Conservation (phyloP, 1,140 invertebrate species). For the Sycophila sp. region DNA sequence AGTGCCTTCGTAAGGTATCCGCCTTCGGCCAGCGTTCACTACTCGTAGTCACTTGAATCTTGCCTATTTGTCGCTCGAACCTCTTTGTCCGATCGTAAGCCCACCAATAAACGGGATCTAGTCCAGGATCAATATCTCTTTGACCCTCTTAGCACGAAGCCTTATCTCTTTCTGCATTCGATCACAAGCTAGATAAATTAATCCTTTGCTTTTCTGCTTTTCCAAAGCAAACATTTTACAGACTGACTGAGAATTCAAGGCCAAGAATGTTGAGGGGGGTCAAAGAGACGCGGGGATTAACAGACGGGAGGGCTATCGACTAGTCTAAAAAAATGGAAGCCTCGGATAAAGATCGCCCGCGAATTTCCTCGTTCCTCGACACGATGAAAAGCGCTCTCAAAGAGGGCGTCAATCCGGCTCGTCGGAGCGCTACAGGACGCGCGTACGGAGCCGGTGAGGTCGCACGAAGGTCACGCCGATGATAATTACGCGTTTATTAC, state of each 20-base stretch:
- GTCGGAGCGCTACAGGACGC: neutral
- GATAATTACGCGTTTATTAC: constrained; percentile 17
- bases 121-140: neutral
- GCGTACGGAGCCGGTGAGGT: neutral
- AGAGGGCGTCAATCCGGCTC: neutral
- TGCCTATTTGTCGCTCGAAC: no score
- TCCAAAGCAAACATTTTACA: neutral
- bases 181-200: no score
- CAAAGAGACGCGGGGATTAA: neutral
- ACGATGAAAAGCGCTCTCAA: neutral
- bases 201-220: neutral
- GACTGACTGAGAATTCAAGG: neutral
- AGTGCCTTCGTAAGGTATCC: constrained; percentile 63
- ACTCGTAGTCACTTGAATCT: constrained; percentile 19
- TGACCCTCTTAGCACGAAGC: neutral
- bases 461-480: constrained; percentile 3
- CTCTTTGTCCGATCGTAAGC: no score
- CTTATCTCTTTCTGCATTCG: no score
- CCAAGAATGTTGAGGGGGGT: neutral
- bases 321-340: constrained; percentile 24
- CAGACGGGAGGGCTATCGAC: neutral
- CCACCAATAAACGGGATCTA: constrained; percentile 31
- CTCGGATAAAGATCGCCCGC: no score
- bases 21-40: constrained; percentile 11
- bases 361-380: no score